phyloP scores from a whole-genome alignment of 2,797 vertebrate genomes.

The Cichlasoma orientale region DNA sequence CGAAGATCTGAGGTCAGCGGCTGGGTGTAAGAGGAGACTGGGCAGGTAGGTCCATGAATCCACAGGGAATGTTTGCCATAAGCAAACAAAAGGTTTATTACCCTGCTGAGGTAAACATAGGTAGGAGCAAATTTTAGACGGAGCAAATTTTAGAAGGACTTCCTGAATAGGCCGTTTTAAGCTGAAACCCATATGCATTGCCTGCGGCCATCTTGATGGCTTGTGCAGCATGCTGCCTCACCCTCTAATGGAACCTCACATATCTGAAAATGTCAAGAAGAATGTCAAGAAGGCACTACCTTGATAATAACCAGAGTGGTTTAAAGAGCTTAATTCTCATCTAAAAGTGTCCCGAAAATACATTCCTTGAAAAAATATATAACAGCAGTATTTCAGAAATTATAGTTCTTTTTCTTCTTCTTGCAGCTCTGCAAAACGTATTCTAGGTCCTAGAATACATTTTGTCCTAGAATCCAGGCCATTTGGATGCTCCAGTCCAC shows the following conservation, averaged over 20 bases:
- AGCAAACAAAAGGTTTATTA: neutral
- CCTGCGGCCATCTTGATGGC: no score
- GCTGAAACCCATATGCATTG: neutral
- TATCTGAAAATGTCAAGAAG: neutral
- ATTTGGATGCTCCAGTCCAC: no score
- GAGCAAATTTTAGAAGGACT: neutral
- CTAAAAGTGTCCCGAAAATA: neutral
- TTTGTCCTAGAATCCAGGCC: no score
- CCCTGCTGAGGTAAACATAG: neutral
- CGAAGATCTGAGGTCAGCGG: no score
- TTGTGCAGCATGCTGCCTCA: neutral
- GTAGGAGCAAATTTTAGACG: neutral
- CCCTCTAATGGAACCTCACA: fast-evolving
- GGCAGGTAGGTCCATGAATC: no score
- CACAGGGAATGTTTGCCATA: no score
- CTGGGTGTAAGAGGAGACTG: no score
- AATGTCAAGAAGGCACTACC: neutral
- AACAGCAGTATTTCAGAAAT: neutral
- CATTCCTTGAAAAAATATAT: neutral
- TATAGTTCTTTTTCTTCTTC: neutral
- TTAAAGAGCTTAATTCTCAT: neutral
- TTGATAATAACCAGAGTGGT: neutral
- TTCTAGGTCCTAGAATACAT: no score
- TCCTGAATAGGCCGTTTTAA: neutral
- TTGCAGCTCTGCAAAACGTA: neutral